Percentiles rank a stretch among this genome's conserved stretches.
Evolutionary conservation across 2,888 invertebrate genomes (phyloP).

Genomic region (Agapostemon virescens): DNA sequence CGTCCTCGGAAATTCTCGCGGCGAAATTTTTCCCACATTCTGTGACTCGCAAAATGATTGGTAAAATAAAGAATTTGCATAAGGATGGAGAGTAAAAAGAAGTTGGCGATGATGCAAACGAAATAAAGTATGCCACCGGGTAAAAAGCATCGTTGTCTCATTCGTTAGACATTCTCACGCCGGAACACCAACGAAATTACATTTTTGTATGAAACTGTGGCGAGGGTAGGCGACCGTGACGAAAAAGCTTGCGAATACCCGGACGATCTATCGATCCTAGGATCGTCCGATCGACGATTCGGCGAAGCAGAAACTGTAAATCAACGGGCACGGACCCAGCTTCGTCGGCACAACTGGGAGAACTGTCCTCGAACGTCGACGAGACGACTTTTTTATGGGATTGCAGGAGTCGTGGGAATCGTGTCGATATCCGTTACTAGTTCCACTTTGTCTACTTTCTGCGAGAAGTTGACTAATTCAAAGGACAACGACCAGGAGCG

Average conservation of each 20-base stretch:
- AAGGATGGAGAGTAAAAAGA: background rate
- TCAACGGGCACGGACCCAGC: conserved; percentile 38
- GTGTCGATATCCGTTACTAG: conserved; percentile 47
- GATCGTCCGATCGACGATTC: conserved; percentile 44
- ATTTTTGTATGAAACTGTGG: background rate
- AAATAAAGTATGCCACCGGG: background rate
- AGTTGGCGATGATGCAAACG: background rate
- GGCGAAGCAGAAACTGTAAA: conserved; percentile 50
- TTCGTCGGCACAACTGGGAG: conserved; percentile 31
- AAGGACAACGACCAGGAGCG: background rate
- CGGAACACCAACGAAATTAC: background rate
- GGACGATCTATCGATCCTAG: conserved; percentile 24
- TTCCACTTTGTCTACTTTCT: conserved; percentile 25
- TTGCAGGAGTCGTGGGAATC: conserved; percentile 53
- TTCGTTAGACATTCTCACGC: background rate
- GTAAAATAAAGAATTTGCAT: background rate
- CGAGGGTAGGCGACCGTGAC: conserved; percentile 35
- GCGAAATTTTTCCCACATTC: background rate
- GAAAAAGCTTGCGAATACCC: conserved; percentile 33
- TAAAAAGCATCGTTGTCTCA: background rate
- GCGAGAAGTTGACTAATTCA: background rate
- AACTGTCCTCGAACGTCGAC: conserved; percentile 44
- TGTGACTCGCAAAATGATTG: background rate
- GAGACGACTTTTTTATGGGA: conserved; percentile 11
- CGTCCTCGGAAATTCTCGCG: background rate